Evolutionary conservation across 2,113 vertebrate genomes (phyloP).

Genomic region (Crotophaga sulcirostris): DNA sequence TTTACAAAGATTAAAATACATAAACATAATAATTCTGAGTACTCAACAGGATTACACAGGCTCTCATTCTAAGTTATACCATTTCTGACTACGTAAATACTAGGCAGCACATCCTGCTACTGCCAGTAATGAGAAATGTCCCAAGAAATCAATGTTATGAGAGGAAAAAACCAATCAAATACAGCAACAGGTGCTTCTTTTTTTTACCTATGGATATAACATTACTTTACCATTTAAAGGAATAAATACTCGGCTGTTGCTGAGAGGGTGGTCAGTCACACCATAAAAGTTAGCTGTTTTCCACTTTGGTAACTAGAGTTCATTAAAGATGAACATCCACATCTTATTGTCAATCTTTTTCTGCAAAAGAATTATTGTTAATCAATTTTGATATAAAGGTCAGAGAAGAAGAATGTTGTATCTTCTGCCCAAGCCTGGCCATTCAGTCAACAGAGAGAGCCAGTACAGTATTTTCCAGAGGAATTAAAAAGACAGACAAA

Average conservation of each 20-base stretch:
- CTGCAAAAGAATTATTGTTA: conserved; percentile 48
- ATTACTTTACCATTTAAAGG: background rate
- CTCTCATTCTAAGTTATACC: background rate
- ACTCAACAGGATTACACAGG: conserved; percentile 1
- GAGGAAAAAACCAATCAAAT: background rate
- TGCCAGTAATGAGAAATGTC: background rate
- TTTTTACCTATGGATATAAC: background rate
- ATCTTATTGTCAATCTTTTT: conserved; percentile 41
- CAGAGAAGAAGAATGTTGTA: conserved; percentile 25
- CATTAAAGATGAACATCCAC: conserved; percentile 25
- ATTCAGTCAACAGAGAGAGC: background rate
- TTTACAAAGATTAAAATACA: conserved; percentile 29
- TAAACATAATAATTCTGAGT: conserved; percentile 1
- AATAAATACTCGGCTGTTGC: background rate
- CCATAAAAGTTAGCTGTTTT: background rate
- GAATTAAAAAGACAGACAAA: conserved; percentile 40
- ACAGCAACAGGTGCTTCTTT: background rate
- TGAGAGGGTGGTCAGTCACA: background rate
- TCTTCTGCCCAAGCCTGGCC: conserved; percentile 1
- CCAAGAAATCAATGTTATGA: background rate
- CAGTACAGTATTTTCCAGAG: conserved; percentile 12
- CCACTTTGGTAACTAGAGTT: background rate
- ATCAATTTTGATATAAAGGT: conserved; percentile 58
- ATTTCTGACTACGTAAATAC: conserved; percentile 5
- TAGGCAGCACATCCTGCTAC: background rate